Evolutionary conservation across 2,888 invertebrate species (phyloP).

Genomic region (Rhingia campestris): DNA sequence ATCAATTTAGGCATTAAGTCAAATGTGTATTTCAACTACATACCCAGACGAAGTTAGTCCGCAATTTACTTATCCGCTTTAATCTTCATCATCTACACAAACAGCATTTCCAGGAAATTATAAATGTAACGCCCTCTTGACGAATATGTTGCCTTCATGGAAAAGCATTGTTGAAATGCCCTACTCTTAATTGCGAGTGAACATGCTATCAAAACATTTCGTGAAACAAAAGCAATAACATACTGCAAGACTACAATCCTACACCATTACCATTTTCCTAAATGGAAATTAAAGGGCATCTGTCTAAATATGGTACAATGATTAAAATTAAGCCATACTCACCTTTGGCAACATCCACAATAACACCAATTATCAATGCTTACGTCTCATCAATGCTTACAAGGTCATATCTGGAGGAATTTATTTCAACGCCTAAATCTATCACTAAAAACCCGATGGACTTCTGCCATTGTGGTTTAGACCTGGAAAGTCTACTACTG

Average conservation of each 20-base stretch:
- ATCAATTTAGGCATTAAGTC: too few relatives aligned
- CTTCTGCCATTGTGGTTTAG: too few relatives aligned
- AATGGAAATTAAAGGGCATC: too few relatives aligned
- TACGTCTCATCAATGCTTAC: too few relatives aligned
- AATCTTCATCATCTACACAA: slow-evolving; percentile 47
- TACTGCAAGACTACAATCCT: slow-evolving; percentile 10
- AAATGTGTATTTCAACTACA: background rate
- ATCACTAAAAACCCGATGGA: too few relatives aligned
- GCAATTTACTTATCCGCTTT: slow-evolving; percentile 45
- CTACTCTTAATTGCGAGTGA: slow-evolving; percentile 54
- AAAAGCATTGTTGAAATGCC: slow-evolving; percentile 48
- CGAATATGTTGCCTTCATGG: slow-evolving; percentile 21
- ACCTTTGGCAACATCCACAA: too few relatives aligned
- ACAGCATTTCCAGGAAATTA: slow-evolving; percentile 38
- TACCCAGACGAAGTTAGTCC: background rate
- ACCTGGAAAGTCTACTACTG: too few relatives aligned
- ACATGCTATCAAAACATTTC: slow-evolving; percentile 65
- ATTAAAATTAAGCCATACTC: too few relatives aligned
- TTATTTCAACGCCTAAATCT: too few relatives aligned
- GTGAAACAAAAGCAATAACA: slow-evolving; percentile 2
- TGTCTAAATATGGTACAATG: too few relatives aligned
- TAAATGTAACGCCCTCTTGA: slow-evolving; percentile 42
- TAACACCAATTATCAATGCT: too few relatives aligned
- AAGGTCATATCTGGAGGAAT: too few relatives aligned
- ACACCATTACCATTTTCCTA: slow-evolving; percentile 8